phyloP scores from a whole-genome alignment of 1,140 invertebrate species.

The Rhyzopertha dominica region DNA sequence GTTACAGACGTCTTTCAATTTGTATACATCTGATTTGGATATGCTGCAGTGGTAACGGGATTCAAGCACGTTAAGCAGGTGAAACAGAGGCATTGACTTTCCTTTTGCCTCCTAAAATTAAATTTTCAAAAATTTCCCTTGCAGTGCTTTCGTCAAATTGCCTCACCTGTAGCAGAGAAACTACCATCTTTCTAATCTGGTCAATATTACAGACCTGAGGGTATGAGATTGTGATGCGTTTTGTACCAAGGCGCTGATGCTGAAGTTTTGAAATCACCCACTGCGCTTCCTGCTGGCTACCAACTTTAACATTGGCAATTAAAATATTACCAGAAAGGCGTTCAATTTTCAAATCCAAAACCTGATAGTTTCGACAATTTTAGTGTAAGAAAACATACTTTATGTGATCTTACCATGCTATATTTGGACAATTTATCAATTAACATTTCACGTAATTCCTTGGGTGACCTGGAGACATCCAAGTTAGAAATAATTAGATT shows the following conservation, averaged over 20 bases:
- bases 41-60: conserved; percentile 73
- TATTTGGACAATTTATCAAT: conserved; percentile 63
- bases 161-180: conserved; percentile 55
- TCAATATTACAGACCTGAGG: conserved; percentile 55
- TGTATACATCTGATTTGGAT: conserved; percentile 74
- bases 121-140: too few relatives aligned
- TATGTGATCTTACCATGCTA: conserved; percentile 54
- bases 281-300: conserved; percentile 62
- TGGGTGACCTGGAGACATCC: conserved; percentile 67
- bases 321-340: conserved; percentile 65
- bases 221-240: conserved; percentile 75
- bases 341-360: conserved; percentile 61
- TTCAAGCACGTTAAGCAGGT: conserved; percentile 81
- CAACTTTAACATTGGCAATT: conserved; percentile 62
- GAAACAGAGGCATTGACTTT: conserved; percentile 72
- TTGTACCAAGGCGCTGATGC: conserved; percentile 74
- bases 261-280: conserved; percentile 80
- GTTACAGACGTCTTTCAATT: conserved; percentile 71
- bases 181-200: conserved; percentile 61
- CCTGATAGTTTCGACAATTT: conserved; percentile 47
- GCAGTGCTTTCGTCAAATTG: too few relatives aligned
- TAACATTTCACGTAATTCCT: conserved; percentile 65
- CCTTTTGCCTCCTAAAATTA: conserved; percentile 63
- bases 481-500: conserved; percentile 71
- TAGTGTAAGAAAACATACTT: conserved; percentile 3